Evolutionary conservation across 2,888 invertebrate genomes (phyloP).

Genomic region (Drosophila melanosoma): DNA sequence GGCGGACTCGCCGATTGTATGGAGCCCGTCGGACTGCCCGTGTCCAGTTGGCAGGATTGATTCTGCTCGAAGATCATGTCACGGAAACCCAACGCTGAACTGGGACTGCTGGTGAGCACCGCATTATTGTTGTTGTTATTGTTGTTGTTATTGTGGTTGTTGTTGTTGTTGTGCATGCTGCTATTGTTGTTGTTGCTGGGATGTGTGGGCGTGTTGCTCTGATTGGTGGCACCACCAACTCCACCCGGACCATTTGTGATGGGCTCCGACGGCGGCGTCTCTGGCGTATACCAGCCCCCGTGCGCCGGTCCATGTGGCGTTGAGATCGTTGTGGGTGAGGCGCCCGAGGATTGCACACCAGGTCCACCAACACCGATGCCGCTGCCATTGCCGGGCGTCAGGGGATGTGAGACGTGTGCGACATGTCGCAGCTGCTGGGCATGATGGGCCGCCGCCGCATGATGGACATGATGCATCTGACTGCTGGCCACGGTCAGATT

Average conservation of each 20-base stretch:
- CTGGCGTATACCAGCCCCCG: slow-evolving; percentile 85
- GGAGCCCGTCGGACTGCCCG: slow-evolving; percentile 85
- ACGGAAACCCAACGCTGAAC: slow-evolving; percentile 82
- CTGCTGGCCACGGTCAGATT: slow-evolving; percentile 83
- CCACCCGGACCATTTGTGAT: slow-evolving; percentile 64
- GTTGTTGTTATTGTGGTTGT: slow-evolving; percentile 33
- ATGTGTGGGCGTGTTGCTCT: slow-evolving; percentile 59
- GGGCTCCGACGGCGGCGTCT: slow-evolving; percentile 84
- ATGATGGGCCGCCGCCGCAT: slow-evolving; percentile 82
- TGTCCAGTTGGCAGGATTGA: slow-evolving; percentile 85
- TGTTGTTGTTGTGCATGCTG: slow-evolving; percentile 54
- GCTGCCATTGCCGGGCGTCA: slow-evolving; percentile 74
- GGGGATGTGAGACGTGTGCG: slow-evolving; percentile 74
- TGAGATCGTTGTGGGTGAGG: slow-evolving; percentile 81
- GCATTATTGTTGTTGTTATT: slow-evolving; percentile 60
- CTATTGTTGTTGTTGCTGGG: slow-evolving; percentile 63
- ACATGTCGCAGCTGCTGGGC: slow-evolving; percentile 80
- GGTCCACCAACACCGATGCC: slow-evolving; percentile 26
- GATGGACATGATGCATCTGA: slow-evolving; percentile 83
- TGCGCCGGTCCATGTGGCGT: slow-evolving; percentile 84
- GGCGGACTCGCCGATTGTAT: slow-evolving; percentile 85
- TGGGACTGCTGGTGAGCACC: slow-evolving; percentile 74
- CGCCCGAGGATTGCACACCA: slow-evolving; percentile 73
- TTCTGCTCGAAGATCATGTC: slow-evolving; percentile 85
- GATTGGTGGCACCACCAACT: slow-evolving; percentile 21